Conservation (phyloP, 2,888 invertebrate genomes). For the Temnothorax rugatulus region DNA sequence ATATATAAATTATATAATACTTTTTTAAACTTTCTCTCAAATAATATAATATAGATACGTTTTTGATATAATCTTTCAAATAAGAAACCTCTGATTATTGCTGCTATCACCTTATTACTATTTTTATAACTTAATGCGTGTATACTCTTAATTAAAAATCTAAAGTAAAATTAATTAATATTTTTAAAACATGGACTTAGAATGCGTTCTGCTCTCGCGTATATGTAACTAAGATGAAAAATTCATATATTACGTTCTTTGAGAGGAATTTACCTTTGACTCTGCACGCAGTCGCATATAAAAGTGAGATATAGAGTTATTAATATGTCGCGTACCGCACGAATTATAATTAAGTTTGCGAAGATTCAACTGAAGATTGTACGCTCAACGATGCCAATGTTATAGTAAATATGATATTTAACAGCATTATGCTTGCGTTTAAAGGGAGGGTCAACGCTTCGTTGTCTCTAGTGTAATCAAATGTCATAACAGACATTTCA, state of each 20-base stretch:
- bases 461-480: constrained; percentile 23
- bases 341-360: constrained; percentile 31
- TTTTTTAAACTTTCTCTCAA: background rate
- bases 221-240: background rate
- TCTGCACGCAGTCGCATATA: background rate
- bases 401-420: constrained; percentile 13
- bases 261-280: background rate
- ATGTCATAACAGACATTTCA: constrained; percentile 22
- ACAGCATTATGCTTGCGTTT: constrained; percentile 4
- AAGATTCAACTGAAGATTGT: background rate
- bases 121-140: background rate
- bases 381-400: background rate
- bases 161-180: constrained; percentile 19
- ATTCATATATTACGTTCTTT: constrained; percentile 1
- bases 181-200: background rate
- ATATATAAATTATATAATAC: background rate
- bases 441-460: constrained; percentile 1
- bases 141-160: background rate
- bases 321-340: background rate
- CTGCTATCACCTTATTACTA: background rate
- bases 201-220: background rate
- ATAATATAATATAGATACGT: background rate
- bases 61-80: background rate
- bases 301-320: constrained; percentile 4
- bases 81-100: background rate